Evolutionary conservation across 2,888 invertebrate species (phyloP), one percentile per base, ranked within the genome.

Genomic region (Heliconius ismenius): DNA sequence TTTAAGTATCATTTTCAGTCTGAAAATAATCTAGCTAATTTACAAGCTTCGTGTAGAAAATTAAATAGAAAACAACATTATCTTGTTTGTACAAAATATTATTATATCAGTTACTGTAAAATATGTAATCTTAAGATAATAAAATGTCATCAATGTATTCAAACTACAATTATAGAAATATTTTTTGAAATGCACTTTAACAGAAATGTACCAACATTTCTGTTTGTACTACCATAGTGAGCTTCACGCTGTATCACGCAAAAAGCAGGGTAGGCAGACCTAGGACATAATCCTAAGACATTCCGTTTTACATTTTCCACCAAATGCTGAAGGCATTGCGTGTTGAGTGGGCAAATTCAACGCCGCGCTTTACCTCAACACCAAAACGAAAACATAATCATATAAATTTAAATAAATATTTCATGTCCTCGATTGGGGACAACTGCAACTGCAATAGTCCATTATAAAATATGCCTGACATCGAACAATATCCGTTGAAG

Each of bases 161-260:
- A 11, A 11, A 36, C 18, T 63, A 63, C 10, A 36, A 36, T 65
- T 11, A 28, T 36, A 67, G 13, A 39, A 24, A 67, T 13, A 49
- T 6, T 36, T 36, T n/a, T 65, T 13, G n/a, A 54, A 54, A 54
- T 21, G 10, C 10, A 54, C 54, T 13, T 32, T 32, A 21, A n/a
- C 32, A 28, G 28, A 28, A 28, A 64, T 64, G 24, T 18, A 68
- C 68, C 54, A 13, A 10, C 18, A 36, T 24, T 60, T 39, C 18
- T 73, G 83, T 83, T 85, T 85, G 85, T 85, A 84, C 36, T 84
- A 83, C 72, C 62, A 69, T 63, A 43, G 43, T 43, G 1, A 15
- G 43, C 43, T 43, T 43, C 43, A 43, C 43, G 43, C 43, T 43
- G 43, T 43, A 43, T 1, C 43, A 43, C 43, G 43, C 43, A 43